Base-by-base conservation (phyloP, 2,797 vertebrate species). In the Orestias chungarensis region DNA sequence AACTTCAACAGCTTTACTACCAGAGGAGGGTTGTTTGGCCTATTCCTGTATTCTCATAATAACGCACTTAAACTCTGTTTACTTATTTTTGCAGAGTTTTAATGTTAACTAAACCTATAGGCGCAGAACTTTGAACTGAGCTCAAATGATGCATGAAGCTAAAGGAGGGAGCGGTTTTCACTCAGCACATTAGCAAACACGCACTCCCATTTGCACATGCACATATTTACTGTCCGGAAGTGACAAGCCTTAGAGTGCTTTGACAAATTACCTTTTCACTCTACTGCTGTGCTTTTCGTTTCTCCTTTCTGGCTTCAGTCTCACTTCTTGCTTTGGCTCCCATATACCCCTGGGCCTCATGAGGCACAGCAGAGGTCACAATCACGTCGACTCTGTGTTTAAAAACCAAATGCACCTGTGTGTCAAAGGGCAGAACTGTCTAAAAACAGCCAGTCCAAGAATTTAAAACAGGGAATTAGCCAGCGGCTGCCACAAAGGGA, bases 361-460 rank as follows among this genome's bases (percentile, higher is more conserved):
- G 55, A 74, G 75, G 78, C 79, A 81, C 79, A 68, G 68, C 57
- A 85, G 85, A 91, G 84, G 85, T 89, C 85, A 82, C 77, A 61
- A 80, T 70, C 64, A 61, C 74, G 72, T 79, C 77, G 73, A 73
- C 74, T 84, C 59, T 33, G 49, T 75, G 73, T 78, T 81, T 74
- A 54, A 84, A 64, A 74, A 74, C 55, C 55, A 73, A 78, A 83
- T 57, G 73, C 77, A 66, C 69, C 66, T 73, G 76, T 66, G 70
- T 82, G 87, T 87, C 86, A 84, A 68, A 84, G 88, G 82, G 42
- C 75, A 78, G 15, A 38, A 73, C 71, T 78, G 70, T 81, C 71
- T 78, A 76, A 83, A 59, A 49, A 74, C 72, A 27, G 74, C 25
- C 76, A 67, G 81, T 85, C 66, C 74, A 55, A 44, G 66, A 76